Base-by-base conservation (phyloP, 2,888 invertebrate species). In the Melangyna quadrimaculata region DNA sequence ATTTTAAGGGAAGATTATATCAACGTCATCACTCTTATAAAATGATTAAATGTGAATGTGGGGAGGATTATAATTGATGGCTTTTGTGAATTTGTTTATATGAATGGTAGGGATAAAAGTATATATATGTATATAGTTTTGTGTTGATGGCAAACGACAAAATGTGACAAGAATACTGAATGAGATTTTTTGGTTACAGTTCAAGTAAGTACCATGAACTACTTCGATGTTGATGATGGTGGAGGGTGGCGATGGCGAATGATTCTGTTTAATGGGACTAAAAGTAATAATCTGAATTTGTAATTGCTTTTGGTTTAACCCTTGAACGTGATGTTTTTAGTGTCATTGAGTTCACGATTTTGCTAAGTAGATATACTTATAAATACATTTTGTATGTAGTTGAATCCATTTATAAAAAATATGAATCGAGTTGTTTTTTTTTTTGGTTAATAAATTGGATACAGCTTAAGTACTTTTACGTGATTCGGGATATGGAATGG, bases 11-110 rank as follows among this genome's bases (percentile, higher is more conserved):
- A 67, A 48, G 17, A 67, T 32, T 48, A 51, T 67, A 51, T 67
- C 65, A 65, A 29, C 48, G 27, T 27, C 40, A 63, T 35, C 7
- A 32, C 29, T 19, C 40, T 24, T 45, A 29, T 63, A 24, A 32
- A 35, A 40, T 57, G 57, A n/a, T 32, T 14, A 14, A 8, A 19
- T 65, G 22, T 32, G 14, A 35, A 1, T 29, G 27, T 29, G 24
- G 10, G 29, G 43, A 29, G 55, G 71, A 78, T 70, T 74, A 78
- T 74, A 83, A 83, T 78, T 74, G 83, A 83, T 74, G 78, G 71
- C 55, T 74, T 51, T 70, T 79, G 74, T 70, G 65, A 63, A 48
- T 74, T 45, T 43, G 48, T 74, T 78, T 83, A 79, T 83, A 79
- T 74, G 61, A 55, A 78, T 65, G 70, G 57, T 22, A 78, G 2